Conservation (phyloP, 1,140 invertebrate genomes). For the Melitaea cinxia region DNA sequence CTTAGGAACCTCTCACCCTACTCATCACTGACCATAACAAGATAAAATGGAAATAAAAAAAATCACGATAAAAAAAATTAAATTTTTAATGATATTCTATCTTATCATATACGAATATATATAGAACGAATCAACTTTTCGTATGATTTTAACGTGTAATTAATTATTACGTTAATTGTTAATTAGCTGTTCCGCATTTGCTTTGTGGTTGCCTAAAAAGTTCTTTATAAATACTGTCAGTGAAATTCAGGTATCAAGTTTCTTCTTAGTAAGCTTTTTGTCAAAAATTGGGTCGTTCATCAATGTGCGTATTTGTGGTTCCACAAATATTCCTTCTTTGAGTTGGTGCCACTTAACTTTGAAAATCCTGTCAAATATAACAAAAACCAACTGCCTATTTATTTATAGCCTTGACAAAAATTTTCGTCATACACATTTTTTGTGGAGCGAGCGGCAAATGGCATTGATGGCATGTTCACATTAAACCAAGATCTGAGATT, state of each 20-base stretch:
- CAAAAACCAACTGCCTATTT: background rate
- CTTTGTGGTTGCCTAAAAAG: background rate
- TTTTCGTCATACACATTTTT: no score
- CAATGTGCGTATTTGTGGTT: background rate
- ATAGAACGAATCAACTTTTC: background rate
- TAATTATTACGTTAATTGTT: no score
- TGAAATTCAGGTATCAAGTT: no score
- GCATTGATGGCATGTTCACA: background rate
- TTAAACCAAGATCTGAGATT: background rate
- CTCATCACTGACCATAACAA: background rate
- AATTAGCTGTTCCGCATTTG: no score
- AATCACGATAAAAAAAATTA: background rate
- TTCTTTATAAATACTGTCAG: background rate
- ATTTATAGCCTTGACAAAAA: no score
- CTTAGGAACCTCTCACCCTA: background rate
- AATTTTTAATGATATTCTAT: background rate
- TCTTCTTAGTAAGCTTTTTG: background rate
- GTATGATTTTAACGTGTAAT: background rate
- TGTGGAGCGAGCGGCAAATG: no score
- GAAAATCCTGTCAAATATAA: no score
- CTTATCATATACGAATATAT: no score
- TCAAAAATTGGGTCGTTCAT: background rate
- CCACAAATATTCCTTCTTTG: background rate
- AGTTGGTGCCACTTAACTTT: background rate
- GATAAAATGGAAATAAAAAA: background rate